Conservation (phyloP, 2,797 vertebrate genomes). For the Pangasius sanitwongsei region DNA sequence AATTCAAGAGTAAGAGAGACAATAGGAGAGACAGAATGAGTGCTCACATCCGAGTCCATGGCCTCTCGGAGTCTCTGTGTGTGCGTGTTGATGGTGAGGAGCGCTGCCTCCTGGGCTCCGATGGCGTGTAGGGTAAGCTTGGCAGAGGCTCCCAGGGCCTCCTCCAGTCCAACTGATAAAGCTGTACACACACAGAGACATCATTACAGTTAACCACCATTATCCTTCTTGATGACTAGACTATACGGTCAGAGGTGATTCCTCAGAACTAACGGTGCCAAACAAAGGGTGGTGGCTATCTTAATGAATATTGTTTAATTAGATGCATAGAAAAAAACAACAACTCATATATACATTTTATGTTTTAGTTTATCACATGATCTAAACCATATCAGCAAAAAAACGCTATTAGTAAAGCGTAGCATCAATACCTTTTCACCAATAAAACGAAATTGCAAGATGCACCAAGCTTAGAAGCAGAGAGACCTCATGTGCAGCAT, state of each 20-base stretch:
- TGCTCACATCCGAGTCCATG: conserved; percentile 89
- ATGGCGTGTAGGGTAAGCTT: conserved; percentile 85
- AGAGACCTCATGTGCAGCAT: background rate
- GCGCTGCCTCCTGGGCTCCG: conserved; percentile 87
- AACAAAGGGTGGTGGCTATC: background rate
- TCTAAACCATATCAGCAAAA: background rate
- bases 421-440: background rate
- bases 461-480: too few species aligned
- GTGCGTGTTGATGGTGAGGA: conserved; percentile 84
- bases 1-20: background rate
- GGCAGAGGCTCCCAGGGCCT: conserved; percentile 78
- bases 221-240: background rate
- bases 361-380: background rate
- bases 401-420: background rate
- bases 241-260: background rate
- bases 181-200: conserved; percentile 67
- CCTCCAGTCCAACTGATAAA: conserved; percentile 81
- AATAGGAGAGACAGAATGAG: background rate
- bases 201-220: background rate
- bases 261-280: background rate
- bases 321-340: background rate
- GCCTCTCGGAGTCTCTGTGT: conserved; percentile 84
- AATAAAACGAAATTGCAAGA: background rate
- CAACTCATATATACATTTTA: too few species aligned
- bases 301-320: background rate